Percentiles rank a stretch among this genome's conserved stretches.
Evolutionary conservation across 2,113 vertebrate species (phyloP).

Genomic region (Pelusios castaneus): DNA sequence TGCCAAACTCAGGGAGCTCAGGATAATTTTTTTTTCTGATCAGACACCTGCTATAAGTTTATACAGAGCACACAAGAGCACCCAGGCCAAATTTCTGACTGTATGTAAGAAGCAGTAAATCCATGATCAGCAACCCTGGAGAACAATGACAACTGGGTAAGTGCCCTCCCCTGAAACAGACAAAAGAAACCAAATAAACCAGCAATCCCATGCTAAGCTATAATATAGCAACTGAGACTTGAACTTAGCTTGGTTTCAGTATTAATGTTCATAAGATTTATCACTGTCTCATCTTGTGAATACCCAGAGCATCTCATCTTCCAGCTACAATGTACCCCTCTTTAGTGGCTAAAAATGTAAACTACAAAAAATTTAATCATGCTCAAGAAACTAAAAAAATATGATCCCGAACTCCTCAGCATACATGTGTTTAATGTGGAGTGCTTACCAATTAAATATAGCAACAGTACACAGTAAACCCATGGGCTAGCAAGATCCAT

Average conservation of each 20-base stretch:
- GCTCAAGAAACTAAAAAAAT: slow-evolving; percentile 57
- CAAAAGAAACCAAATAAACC: no score
- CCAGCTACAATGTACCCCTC: slow-evolving; percentile 63
- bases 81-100: background rate
- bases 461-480: slow-evolving; percentile 18
- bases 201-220: slow-evolving; percentile 16
- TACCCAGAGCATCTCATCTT: slow-evolving; percentile 60
- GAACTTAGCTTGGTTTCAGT: slow-evolving; percentile 59
- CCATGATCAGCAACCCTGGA: background rate
- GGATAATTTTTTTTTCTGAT: slow-evolving; percentile 7
- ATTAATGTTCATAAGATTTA: slow-evolving; percentile 67
- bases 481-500: slow-evolving; percentile 52
- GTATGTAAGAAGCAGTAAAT: slow-evolving; percentile 35
- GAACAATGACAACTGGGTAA: slow-evolving; percentile 62
- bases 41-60: background rate
- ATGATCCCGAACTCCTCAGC: background rate
- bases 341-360: slow-evolving; percentile 65
- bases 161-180: background rate
- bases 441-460: slow-evolving; percentile 33
- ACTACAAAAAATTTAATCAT: slow-evolving; percentile 66
- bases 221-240: slow-evolving; percentile 56
- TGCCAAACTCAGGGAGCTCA: slow-evolving; percentile 49
- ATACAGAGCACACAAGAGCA: background rate
- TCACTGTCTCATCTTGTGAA: slow-evolving; percentile 60
- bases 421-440: slow-evolving; percentile 23